Evolutionary conservation across 2,797 vertebrate species (phyloP), one percentile per base, ranked within the genome.

Genomic region (Pseudocheirus occidentalis): DNA sequence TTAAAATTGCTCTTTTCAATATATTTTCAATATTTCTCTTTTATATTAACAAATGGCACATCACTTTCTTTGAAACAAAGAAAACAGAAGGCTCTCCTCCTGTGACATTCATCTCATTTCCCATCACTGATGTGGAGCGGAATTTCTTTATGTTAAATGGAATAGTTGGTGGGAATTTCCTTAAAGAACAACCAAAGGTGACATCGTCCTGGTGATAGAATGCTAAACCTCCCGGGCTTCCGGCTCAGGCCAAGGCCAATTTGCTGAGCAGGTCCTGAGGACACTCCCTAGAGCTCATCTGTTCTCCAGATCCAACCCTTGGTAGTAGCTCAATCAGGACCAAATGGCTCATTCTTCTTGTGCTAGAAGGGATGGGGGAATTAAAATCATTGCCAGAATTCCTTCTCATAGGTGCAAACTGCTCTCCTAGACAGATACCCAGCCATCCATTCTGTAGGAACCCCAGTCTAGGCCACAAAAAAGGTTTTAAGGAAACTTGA

Each of bases 11-110:
- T 99, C 99, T 99, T 99, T 99, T 99, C 99, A 99, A 99, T 99
- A 99, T 99, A 99, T 99, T 99, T 99, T 99, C 99, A 99, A 99
- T 99, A 99, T 99, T 99, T 99, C 99, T 99, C 99, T 99, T 99
- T 99, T 99, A 99, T 99, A 99, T 99, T 99, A 99, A 99, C 99
- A 99, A 99, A 99, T 99, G 99, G 99, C 99, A 99, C 99, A 99
- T 99, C 99, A 99, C 98, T 98, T 99, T 99, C 99, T 99, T 99
- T 99, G 99, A 99, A 99, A 99, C 99, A 99, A 99, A 99, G 99
- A 99, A 99, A 99, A 99, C 99, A 99, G 99, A 99, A 99, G 99
- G 98, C 98, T 98, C 96, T 99, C 99, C 99, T 99, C 99, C 99
- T 99, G 99, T 92, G 99, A 99, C 99, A 99, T 99, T 99, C 99